Percentiles rank a stretch among this genome's conserved stretches.
These are phyloP conservation scores for Temnothorax unifasciatus DNA, from an alignment of 2,888 invertebrate genomes.

Conservation along the genomic window DNA sequence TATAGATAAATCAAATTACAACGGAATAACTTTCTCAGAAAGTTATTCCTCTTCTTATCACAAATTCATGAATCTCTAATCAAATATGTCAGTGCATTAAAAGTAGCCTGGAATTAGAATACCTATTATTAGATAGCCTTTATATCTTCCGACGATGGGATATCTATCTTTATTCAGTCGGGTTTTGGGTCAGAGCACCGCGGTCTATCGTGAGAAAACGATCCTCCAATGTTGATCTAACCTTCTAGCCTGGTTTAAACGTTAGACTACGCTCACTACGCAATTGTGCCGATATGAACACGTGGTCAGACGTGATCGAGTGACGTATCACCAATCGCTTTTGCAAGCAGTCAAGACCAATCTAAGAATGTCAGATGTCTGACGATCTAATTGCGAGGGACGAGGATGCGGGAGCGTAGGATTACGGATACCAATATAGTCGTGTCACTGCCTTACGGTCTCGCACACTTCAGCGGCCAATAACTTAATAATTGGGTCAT, in stretches of 20 bases:
- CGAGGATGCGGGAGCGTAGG: conserved; percentile 13
- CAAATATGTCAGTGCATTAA: conserved; percentile 19
- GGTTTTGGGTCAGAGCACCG: conserved; percentile 18
- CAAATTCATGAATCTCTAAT: conserved; percentile 15
- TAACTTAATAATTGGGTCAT: conserved; percentile 75
- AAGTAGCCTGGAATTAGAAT: conserved; percentile 3
- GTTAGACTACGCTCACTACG: conserved; percentile 40
- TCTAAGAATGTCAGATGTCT: conserved; percentile 48
- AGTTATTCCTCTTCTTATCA: conserved; percentile 14
- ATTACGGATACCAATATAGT: conserved; percentile 18
- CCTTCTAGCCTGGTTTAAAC: conserved; percentile 3
- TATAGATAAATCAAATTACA: conserved; percentile 1
- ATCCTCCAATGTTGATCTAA: not conserved
- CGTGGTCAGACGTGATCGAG: conserved; percentile 25
- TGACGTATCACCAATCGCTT: conserved; percentile 23
- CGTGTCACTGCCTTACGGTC: not conserved
- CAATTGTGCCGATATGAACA: conserved; percentile 31
- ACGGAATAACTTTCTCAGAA: conserved; percentile 20
- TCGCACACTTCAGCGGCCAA: conserved; percentile 48
- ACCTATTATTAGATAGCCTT: conserved; percentile 42
- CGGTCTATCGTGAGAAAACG: conserved; percentile 37
- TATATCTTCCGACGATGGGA: not conserved
- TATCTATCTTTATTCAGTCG: conserved; percentile 19
- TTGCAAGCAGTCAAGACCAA: conserved; percentile 30
- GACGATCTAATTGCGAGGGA: conserved; percentile 40